These are phyloP conservation scores for Lampris megalopsis DNA, from an alignment of 2,113 vertebrate species.

Conservation along the genomic window DNA sequence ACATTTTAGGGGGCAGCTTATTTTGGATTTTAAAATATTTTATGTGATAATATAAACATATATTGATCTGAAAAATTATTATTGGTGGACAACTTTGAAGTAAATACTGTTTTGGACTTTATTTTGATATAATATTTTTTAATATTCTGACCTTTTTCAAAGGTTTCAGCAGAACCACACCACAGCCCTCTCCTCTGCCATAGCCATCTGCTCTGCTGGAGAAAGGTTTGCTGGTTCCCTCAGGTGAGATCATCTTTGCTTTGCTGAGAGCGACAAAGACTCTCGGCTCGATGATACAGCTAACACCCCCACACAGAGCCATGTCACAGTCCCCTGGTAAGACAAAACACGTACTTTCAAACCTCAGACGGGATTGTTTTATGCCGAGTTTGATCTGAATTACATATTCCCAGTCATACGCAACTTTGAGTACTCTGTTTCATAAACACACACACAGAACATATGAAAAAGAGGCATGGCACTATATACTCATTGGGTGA, in stretches of 20 bases:
- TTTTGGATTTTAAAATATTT: no score
- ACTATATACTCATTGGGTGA: no score
- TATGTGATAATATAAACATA: no score
- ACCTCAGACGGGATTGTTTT: not conserved
- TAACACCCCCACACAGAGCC: constrained; percentile 89
- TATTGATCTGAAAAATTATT: not conserved
- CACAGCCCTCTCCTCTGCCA: constrained; percentile 91
- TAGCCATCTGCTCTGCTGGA: constrained; percentile 87
- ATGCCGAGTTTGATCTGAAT: no score
- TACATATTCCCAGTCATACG: no score
- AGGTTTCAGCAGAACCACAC: constrained; percentile 86
- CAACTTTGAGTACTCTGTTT: no score
- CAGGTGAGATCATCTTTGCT: constrained; percentile 89
- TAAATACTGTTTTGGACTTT: not conserved
- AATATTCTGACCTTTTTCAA: constrained; percentile 80
- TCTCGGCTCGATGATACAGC: constrained; percentile 84
- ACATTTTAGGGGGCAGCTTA: no score
- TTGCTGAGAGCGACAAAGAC: constrained; percentile 87
- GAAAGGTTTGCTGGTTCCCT: constrained; percentile 89
- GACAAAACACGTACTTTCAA: not conserved
- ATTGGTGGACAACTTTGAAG: not conserved
- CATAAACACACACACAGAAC: no score
- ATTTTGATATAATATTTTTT: constrained; percentile 49
- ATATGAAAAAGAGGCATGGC: no score
- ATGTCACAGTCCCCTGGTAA: constrained; percentile 88